phyloP scores from a whole-genome alignment of 1,140 invertebrate species.

The Meteorus sp. region DNA sequence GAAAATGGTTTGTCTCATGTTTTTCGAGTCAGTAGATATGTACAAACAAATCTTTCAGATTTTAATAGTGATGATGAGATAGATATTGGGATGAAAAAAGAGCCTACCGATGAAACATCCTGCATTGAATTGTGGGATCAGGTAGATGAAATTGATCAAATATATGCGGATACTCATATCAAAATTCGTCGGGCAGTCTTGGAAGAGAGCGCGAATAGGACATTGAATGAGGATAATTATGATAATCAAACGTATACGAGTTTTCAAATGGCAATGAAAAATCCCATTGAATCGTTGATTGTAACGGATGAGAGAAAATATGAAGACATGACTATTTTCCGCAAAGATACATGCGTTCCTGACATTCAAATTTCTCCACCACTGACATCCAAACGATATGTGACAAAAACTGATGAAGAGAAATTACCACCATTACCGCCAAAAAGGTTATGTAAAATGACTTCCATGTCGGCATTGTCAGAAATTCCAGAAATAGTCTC shows the following conservation, averaged over 20 bases:
- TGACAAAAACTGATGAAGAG: conserved; percentile 59
- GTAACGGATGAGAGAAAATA: conserved; percentile 58
- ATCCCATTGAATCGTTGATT: conserved; percentile 69
- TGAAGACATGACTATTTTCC: conserved; percentile 57
- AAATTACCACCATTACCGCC: conserved; percentile 76
- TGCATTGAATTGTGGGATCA: conserved; percentile 71
- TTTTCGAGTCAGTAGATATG: no score
- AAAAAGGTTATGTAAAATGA: conserved; percentile 72
- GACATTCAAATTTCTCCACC: conserved; percentile 42
- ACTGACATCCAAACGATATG: conserved; percentile 55
- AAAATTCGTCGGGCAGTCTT: conserved; percentile 39
- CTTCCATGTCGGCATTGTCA: conserved; percentile 52
- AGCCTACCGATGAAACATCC: conserved; percentile 57
- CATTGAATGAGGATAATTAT: conserved; percentile 66
- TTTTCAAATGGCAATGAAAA: conserved; percentile 83
- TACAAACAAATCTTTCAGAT: no score
- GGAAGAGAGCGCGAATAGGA: conserved; percentile 20
- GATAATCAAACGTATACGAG: conserved; percentile 80
- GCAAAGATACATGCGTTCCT: conserved; percentile 9
- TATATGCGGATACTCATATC: conserved; percentile 71
- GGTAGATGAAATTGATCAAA: conserved; percentile 75
- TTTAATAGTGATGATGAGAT: no score
- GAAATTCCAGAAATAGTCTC: conserved; percentile 51
- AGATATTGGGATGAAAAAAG: conserved; percentile 32
- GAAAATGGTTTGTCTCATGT: no score